These are phyloP conservation scores for Drosophila koepferae DNA, from an alignment of 2,888 invertebrate species.

Conservation along the genomic window DNA sequence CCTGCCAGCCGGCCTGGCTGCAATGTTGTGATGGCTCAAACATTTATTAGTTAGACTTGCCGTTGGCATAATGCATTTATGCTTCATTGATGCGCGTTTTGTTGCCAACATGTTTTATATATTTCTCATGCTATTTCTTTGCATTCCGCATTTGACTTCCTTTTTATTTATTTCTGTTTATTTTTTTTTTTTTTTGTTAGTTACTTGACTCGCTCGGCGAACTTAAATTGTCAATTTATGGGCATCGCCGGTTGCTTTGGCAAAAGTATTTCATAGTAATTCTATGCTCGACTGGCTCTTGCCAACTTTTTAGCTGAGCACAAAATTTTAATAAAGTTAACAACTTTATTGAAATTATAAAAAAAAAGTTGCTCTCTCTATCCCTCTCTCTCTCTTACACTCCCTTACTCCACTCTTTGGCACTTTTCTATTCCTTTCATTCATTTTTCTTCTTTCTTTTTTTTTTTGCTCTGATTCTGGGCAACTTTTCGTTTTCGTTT, in stretches of 20 bases:
- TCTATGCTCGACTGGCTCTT: conserved; percentile 75
- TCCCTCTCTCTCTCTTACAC: conserved; percentile 8
- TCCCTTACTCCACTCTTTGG: background rate
- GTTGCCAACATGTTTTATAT: conserved; percentile 52
- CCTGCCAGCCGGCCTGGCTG: background rate
- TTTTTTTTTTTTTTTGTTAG: conserved; percentile 40
- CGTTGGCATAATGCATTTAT: conserved; percentile 65
- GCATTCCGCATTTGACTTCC: conserved; percentile 19
- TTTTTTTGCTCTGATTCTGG: conserved; percentile 39
- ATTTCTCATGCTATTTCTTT: conserved; percentile 16
- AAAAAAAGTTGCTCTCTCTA: conserved; percentile 38
- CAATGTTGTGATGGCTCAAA: conserved; percentile 56
- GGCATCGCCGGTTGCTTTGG: conserved; percentile 65
- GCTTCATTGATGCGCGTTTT: conserved; percentile 75
- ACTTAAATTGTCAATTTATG: conserved; percentile 81
- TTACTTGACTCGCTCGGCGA: conserved; percentile 56
- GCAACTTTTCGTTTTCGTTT: conserved; percentile 64
- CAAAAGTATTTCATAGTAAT: conserved; percentile 79
- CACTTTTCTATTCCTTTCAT: conserved; percentile 4
- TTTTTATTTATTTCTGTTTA: conserved; percentile 25
- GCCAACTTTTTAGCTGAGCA: conserved; percentile 73
- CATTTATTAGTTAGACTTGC: conserved; percentile 76
- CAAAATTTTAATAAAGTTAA: conserved; percentile 79
- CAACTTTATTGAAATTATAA: conserved; percentile 79
- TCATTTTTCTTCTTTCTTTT: conserved; percentile 17